Percentiles rank a stretch among this genome's conserved stretches.
These are phyloP conservation scores for Leucopsar rothschildi DNA, from an alignment of 2,113 vertebrate genomes.

Conservation along the genomic window DNA sequence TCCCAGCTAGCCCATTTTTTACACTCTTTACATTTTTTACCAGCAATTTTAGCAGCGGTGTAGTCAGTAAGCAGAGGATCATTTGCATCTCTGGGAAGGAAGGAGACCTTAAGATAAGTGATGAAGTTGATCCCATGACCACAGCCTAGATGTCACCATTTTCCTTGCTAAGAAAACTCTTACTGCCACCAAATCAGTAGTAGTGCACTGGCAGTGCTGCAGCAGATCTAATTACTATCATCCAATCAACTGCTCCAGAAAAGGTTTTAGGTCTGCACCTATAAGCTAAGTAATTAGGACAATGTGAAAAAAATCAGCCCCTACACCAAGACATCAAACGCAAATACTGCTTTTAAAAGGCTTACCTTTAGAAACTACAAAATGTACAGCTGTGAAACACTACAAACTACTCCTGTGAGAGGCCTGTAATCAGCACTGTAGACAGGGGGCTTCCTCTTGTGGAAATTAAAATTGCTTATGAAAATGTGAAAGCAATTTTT, in stretches of 20 bases:
- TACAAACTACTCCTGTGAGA: slow-evolving; percentile 35
- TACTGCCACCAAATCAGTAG: background rate
- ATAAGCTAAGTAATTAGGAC: slow-evolving; percentile 43
- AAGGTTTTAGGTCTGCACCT: slow-evolving; percentile 47
- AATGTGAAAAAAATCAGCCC: background rate
- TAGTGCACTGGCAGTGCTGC: background rate
- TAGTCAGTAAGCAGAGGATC: background rate
- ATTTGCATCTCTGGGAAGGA: background rate
- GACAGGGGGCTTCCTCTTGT: background rate
- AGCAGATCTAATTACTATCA: slow-evolving; percentile 2
- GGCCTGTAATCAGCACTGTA: background rate
- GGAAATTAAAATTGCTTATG: slow-evolving; percentile 42
- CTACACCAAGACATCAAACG: background rate
- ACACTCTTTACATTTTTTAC: background rate
- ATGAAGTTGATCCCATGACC: background rate
- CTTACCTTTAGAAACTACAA: slow-evolving; percentile 21
- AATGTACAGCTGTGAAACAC: slow-evolving; percentile 4
- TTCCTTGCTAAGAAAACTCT: slow-evolving; percentile 22
- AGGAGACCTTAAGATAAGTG: background rate
- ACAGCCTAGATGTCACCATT: background rate
- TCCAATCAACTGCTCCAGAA: background rate
- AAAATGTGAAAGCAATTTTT: slow-evolving; percentile 18
- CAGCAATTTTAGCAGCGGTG: background rate
- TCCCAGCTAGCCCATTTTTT: background rate
- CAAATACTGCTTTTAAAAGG: slow-evolving; percentile 42